Percentiles rank a stretch among this genome's conserved stretches.
phyloP scores from a whole-genome alignment of 2,113 vertebrate genomes.

The Planiliza haematocheilus region DNA sequence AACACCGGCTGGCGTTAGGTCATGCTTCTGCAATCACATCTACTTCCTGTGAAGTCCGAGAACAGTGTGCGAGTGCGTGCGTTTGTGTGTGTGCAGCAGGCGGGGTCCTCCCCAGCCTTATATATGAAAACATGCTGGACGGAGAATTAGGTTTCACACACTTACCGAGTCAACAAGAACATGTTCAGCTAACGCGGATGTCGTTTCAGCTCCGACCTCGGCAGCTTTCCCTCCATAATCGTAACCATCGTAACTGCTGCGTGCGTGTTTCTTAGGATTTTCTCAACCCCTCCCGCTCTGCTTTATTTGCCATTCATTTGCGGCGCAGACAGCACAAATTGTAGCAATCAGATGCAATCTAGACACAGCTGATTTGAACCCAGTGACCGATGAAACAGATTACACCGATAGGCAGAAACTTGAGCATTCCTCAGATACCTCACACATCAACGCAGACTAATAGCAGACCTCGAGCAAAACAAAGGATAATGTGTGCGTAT shows the following conservation, averaged over 20 bases:
- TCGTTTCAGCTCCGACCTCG: constrained; percentile 7
- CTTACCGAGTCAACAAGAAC: constrained; percentile 37
- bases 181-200: constrained; percentile 21
- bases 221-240: constrained; percentile 9
- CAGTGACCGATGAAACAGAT: constrained; percentile 61
- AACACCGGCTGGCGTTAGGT: constrained; percentile 82
- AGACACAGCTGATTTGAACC: constrained; percentile 67
- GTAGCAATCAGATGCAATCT: constrained; percentile 72
- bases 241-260: constrained; percentile 4
- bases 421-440: constrained; percentile 63
- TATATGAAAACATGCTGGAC: constrained; percentile 58
- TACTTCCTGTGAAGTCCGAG: constrained; percentile 79
- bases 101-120: constrained; percentile 69
- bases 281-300: constrained; percentile 10
- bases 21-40: constrained; percentile 81
- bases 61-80: constrained; percentile 50
- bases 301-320: constrained; percentile 48
- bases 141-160: constrained; percentile 68
- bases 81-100: constrained; percentile 72
- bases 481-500: constrained; percentile 45
- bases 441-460: constrained; percentile 64
- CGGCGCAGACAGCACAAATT: constrained; percentile 67
- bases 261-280: constrained; percentile 16
- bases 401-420: constrained; percentile 58
- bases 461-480: constrained; percentile 52